Evolutionary conservation across 1,140 invertebrate species (phyloP).

Genomic region (Drosophila ironensis): DNA sequence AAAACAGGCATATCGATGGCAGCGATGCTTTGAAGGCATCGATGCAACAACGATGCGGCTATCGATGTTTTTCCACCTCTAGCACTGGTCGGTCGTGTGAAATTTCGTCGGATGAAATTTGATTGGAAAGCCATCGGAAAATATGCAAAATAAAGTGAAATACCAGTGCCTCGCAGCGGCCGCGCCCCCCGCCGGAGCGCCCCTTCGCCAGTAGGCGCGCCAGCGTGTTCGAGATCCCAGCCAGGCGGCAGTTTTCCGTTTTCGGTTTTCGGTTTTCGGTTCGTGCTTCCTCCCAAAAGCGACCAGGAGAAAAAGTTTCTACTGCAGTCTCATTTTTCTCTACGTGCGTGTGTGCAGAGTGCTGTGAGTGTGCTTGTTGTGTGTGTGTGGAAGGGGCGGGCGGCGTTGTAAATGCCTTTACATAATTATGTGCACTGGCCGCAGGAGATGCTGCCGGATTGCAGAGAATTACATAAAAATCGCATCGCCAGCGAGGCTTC

Average conservation of each 20-base stretch:
- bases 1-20: no score
- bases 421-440: constrained; percentile 55
- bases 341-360: constrained; percentile 58
- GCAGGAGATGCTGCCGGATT: no score
- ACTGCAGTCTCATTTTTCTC: constrained; percentile 78
- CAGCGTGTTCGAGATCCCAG: background rate
- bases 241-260: constrained; percentile 38
- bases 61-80: background rate
- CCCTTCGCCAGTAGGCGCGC: background rate
- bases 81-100: background rate
- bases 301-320: constrained; percentile 78
- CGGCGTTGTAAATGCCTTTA: constrained; percentile 71
- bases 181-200: constrained; percentile 20
- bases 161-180: constrained; percentile 51
- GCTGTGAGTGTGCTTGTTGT: constrained; percentile 22
- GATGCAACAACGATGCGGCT: background rate
- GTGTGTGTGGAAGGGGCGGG: constrained; percentile 23
- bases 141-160: constrained; percentile 64
- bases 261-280: constrained; percentile 32
- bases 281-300: no score
- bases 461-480: constrained; percentile 65
- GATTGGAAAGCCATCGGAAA: constrained; percentile 40
- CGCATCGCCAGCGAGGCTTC: constrained; percentile 31
- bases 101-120: constrained; percentile 13
- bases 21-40: no score